Base-by-base conservation (phyloP, 2,797 vertebrate species). In the Pipistrellus pygmaeus region DNA sequence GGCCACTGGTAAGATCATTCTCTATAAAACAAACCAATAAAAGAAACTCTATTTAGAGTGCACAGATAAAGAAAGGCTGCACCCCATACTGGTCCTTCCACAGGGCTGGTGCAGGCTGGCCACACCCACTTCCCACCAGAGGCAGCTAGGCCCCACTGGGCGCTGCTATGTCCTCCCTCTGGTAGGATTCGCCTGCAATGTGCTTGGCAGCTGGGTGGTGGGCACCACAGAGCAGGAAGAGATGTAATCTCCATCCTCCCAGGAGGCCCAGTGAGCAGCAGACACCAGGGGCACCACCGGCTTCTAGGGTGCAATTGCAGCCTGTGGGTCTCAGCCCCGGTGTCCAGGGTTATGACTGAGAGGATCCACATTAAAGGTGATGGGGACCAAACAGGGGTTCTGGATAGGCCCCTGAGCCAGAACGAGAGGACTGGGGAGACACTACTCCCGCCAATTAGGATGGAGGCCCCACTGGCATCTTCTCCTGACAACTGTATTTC, bases 341-440 rank as follows among this genome's bases (percentile, higher is more conserved):
- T 7, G 71, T 53, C 53, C 68, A 32, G 35, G 32, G 46, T 46
- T 55, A 4, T 27, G 30, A 44, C 20, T 13, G 38, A 82, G 53
- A 84, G 23, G 10, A 41, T 32, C 17, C 21, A 30, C 0, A 0
- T 9, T n/a, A 38, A 89, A 72, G 68, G 5, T 8, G 41, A 57
- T 18, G 27, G 41, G 86, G 30, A 35, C 17, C 32, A 62, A 9
- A 41, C 4, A 6, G 15, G 4, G 51, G 14, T 32, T 64, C 23
- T 48, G 20, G n/a, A 51, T 2, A 15, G 32, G 44, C 55, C 41
- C n/a, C 25, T 17, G 53, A 77, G 4, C 55, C 2, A 2, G n/a
- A 68, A 38, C 5, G 25, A 32, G 23, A 51, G 62, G 53, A 8
- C 30, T 6, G 0, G 35, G 51, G 32, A 90, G 38, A 68, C 8